These are phyloP conservation scores for Aphelocoma californica DNA, from an alignment of 2,797 vertebrate genomes.

Conservation along the genomic window DNA sequence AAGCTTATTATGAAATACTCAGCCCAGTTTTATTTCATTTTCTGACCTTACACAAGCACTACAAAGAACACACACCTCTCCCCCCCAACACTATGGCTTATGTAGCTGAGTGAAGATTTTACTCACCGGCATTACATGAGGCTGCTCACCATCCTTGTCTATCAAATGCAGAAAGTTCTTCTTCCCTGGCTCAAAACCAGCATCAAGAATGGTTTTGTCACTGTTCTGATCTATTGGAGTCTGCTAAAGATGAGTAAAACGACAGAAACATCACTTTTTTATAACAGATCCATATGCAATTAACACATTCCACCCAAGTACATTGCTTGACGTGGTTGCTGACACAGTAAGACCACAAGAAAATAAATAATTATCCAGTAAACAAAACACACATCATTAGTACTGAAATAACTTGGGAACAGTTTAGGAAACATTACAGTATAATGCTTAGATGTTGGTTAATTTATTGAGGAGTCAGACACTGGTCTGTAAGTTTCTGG, in stretches of 20 bases:
- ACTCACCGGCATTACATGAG: conserved; percentile 87
- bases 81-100: neutral
- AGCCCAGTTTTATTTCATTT: neutral
- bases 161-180: conserved; percentile 94
- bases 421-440: neutral
- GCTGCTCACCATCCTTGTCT: conserved; percentile 96
- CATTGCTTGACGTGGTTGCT: neutral
- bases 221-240: conserved; percentile 86
- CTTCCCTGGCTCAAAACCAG: conserved; percentile 93
- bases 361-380: neutral
- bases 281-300: neutral
- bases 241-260: conserved; percentile 62
- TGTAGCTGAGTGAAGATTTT: neutral
- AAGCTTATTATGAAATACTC: neutral
- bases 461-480: neutral
- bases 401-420: neutral
- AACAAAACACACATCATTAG: neutral
- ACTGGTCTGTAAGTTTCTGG: neutral
- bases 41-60: neutral
- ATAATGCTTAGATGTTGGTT: neutral
- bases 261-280: neutral
- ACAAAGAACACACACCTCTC: neutral
- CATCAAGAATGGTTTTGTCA: conserved; percentile 89
- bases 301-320: neutral
- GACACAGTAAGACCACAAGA: neutral